These are phyloP conservation scores for Strongylocentrotus purpuratus DNA, from an alignment of 35 echinoderm and acorn worm species.

Conservation along the genomic window DNA sequence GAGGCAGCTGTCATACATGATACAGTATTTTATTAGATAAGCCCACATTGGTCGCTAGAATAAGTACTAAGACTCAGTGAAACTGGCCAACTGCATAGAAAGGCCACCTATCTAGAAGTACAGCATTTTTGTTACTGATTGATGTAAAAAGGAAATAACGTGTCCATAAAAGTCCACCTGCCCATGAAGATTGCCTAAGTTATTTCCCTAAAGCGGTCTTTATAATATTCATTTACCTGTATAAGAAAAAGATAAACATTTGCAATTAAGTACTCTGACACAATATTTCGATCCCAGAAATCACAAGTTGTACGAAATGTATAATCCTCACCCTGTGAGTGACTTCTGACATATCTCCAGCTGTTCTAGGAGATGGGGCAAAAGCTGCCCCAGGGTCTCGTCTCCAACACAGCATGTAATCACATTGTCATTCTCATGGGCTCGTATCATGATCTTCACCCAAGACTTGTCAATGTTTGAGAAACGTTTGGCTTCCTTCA, in stretches of 20 bases:
- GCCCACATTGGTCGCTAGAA: neutral
- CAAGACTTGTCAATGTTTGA: slow-evolving; percentile 99
- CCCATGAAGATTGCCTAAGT: too few species aligned
- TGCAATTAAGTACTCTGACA: neutral
- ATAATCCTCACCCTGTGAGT: slow-evolving; percentile 86
- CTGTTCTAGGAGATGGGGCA: slow-evolving; percentile 96
- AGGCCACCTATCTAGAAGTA: too few species aligned
- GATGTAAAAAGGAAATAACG: too few species aligned
- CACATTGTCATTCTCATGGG: slow-evolving; percentile 96
- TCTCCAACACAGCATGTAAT: slow-evolving; percentile 96
- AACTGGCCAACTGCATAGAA: too few species aligned
- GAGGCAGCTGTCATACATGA: too few species aligned
- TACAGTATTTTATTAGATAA: too few species aligned
- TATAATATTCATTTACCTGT: neutral
- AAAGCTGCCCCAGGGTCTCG: slow-evolving; percentile 94
- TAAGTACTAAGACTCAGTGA: neutral
- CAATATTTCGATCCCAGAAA: neutral
- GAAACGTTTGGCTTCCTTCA: slow-evolving; percentile 98
- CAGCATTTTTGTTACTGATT: too few species aligned
- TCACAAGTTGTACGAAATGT: neutral
- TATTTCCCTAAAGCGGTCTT: too few species aligned
- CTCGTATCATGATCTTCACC: slow-evolving; percentile 98
- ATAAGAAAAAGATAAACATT: neutral
- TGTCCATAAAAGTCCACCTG: too few species aligned
- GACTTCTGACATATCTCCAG: slow-evolving; percentile 99